Conservation (phyloP, 1,140 invertebrate genomes). For the Drosophila ambigua region DNA sequence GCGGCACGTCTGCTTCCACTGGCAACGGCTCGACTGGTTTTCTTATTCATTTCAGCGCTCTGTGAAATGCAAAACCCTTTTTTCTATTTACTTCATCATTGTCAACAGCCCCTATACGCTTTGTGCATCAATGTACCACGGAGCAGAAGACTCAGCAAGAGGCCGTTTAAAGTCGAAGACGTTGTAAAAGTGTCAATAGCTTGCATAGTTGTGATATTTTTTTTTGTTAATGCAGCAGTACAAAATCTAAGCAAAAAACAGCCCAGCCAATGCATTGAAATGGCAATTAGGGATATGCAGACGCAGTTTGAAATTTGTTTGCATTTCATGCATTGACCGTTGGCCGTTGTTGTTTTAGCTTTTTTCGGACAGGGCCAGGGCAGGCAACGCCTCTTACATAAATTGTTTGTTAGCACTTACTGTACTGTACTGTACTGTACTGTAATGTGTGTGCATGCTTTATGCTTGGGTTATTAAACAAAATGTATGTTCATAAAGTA, state of each 20-base stretch:
- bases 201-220: not conserved
- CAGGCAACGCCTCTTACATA: slow-evolving; percentile 51
- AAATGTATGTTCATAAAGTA: slow-evolving; percentile 33
- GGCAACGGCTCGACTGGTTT: too few relatives aligned
- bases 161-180: slow-evolving; percentile 2
- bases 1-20: too few relatives aligned
- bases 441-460: slow-evolving; percentile 6
- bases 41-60: too few relatives aligned
- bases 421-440: not conserved
- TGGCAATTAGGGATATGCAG: slow-evolving; percentile 43
- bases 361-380: slow-evolving; percentile 15
- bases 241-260: slow-evolving; percentile 30
- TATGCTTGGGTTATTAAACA: slow-evolving; percentile 53
- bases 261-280: slow-evolving; percentile 13
- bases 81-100: too few relatives aligned
- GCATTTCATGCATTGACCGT: slow-evolving; percentile 64
- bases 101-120: too few relatives aligned
- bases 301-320: slow-evolving; percentile 49
- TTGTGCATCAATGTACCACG: too few relatives aligned
- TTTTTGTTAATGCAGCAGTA: slow-evolving; percentile 4
- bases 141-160: too few relatives aligned
- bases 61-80: too few relatives aligned
- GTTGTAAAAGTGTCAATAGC: slow-evolving; percentile 6
- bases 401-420: slow-evolving; percentile 12
- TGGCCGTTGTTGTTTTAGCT: slow-evolving; percentile 1